phyloP scores from a whole-genome alignment of 2,888 invertebrate genomes.

The Anarsia innoxiella region DNA sequence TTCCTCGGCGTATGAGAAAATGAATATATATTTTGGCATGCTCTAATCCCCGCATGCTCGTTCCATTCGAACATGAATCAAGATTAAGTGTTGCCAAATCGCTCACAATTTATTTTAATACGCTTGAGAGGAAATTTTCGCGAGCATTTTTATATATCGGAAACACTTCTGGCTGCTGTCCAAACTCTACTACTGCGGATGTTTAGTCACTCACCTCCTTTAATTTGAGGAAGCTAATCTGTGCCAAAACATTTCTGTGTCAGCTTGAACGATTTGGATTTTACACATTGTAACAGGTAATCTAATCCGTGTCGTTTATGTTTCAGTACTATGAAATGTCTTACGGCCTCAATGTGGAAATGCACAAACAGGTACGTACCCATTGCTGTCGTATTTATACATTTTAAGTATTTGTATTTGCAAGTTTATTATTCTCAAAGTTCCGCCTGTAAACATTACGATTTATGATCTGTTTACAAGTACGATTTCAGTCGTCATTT shows the following conservation, averaged over 20 bases:
- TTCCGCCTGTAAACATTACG: constrained; percentile 2
- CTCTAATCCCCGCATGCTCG: constrained; percentile 59
- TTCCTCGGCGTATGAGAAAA: constrained; percentile 1
- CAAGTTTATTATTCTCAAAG: constrained; percentile 6
- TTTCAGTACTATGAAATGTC: constrained; percentile 99
- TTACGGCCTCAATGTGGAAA: constrained; percentile 97
- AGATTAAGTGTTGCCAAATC: constrained; percentile 75
- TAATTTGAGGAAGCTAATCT: constrained; percentile 69
- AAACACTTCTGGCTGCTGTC: constrained; percentile 67
- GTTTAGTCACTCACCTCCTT: constrained; percentile 68
- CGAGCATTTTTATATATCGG: constrained; percentile 72
- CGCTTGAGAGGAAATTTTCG: constrained; percentile 68
- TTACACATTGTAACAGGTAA: constrained; percentile 29
- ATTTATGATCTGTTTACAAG: constrained; percentile 2
- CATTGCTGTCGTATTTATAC: constrained; percentile 14
- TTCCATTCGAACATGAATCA: constrained; percentile 68
- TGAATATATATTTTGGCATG: constrained; percentile 48
- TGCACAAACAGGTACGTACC: constrained; percentile 95
- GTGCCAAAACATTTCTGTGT: constrained; percentile 62
- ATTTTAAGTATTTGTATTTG: constrained; percentile 11
- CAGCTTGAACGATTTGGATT: constrained; percentile 41
- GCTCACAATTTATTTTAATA: constrained; percentile 75
- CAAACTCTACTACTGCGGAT: constrained; percentile 66
- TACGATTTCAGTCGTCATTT: neutral
- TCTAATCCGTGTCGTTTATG: constrained; percentile 60